These are phyloP conservation scores for Acronicta aceris DNA, from an alignment of 2,888 invertebrate genomes.

Conservation along the genomic window DNA sequence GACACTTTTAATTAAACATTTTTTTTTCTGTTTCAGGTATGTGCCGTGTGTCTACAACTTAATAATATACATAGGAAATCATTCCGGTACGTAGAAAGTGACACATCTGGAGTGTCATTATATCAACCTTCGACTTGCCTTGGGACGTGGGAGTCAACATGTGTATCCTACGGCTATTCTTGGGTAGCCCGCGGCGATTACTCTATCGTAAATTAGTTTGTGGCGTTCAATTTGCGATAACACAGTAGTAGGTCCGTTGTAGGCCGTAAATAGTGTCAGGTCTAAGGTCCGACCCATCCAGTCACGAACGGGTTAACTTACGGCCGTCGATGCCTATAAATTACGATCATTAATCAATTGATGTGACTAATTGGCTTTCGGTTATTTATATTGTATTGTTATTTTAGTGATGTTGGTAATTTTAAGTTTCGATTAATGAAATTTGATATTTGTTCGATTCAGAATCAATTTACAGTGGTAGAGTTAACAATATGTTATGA, in stretches of 20 bases:
- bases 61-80: constrained; percentile 31
- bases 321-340: constrained; percentile 38
- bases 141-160: constrained; percentile 57
- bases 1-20: constrained; percentile 31
- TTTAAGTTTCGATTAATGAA: constrained; percentile 17
- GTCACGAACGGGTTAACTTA: constrained; percentile 54
- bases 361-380: constrained; percentile 49
- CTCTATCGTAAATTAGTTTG: constrained; percentile 64
- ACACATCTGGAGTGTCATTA: constrained; percentile 42
- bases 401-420: constrained; percentile 13
- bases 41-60: constrained; percentile 38
- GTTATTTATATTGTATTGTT: constrained; percentile 21
- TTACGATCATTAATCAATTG: constrained; percentile 54
- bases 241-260: constrained; percentile 66
- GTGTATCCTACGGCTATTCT: constrained; percentile 42
- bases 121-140: constrained; percentile 34
- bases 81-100: constrained; percentile 60
- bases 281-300: constrained; percentile 56
- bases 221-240: constrained; percentile 71
- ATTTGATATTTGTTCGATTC: constrained; percentile 17
- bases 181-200: constrained; percentile 58
- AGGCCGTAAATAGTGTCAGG: constrained; percentile 60
- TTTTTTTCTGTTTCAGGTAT: constrained; percentile 70
- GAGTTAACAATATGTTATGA: too few relatives aligned
- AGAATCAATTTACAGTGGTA: too few relatives aligned